These are phyloP conservation scores for Alces alces DNA, from an alignment of 2,113 vertebrate genomes.

Conservation along the genomic window DNA sequence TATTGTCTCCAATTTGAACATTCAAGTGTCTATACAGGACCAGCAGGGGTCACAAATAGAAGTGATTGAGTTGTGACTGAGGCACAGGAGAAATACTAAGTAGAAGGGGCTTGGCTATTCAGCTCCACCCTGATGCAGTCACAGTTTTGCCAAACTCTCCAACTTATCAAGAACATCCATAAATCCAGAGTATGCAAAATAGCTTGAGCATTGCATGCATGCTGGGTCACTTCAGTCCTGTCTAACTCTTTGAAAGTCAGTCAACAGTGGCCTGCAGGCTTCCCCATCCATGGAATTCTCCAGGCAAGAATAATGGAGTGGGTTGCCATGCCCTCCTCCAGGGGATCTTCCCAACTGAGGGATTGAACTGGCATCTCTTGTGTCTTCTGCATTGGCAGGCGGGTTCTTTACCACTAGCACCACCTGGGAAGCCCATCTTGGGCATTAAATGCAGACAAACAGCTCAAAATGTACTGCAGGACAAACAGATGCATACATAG, in stretches of 20 bases:
- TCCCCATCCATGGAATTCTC: neutral
- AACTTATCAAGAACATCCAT: neutral
- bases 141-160: neutral
- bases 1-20: neutral
- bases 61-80: neutral
- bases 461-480: neutral
- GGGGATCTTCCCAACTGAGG: neutral
- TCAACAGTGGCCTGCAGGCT: neutral
- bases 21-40: neutral
- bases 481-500: neutral
- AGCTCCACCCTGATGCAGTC: neutral
- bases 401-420: neutral
- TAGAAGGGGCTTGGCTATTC: neutral
- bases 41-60: neutral
- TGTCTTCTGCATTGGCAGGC: neutral
- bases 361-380: neutral
- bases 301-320: neutral
- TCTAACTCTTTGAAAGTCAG: neutral
- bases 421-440: neutral
- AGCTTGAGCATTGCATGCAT: neutral
- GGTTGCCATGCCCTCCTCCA: neutral
- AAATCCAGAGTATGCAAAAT: neutral
- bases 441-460: neutral
- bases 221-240: neutral
- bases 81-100: neutral